Base-by-base conservation (phyloP, 2,113 vertebrate genomes). In the Dipodomys spectabilis region DNA sequence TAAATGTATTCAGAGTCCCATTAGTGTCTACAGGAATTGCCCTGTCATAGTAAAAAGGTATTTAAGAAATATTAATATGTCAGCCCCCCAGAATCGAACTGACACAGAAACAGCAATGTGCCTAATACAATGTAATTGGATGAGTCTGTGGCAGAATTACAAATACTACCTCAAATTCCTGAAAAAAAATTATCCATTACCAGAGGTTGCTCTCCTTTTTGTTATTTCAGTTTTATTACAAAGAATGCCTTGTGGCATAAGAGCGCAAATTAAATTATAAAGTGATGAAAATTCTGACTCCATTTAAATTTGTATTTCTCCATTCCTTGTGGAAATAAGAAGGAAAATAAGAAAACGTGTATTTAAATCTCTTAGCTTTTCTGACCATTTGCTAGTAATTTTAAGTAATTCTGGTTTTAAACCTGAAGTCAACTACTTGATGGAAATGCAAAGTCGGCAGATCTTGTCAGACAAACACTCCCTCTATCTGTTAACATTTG, bases 241-340 rank as follows among this genome's bases (percentile, higher is more conserved):
- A 88, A 87, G 73, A 92, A 86, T 95, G 92, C 80, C 82, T 93
- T 44, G 72, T 91, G 90, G 92, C 64, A 88, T 88, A 95, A 87
- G 94, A 89, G 79, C 65, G 94, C 78, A 94, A 95, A 95, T 95
- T 94, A 96, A 96, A 96, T 96, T 83, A 95, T 60, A 93, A 96
- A 75, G 80, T 81, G 77, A 93, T 94, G 90, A 96, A 90, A 96
- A 88, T 92, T 91, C 75, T 89, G 80, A 95, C 90, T 71, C 82
- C 62, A 92, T 85, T 95, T 95, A 92, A 88, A 90, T 95, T 94
- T 95, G 57, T 95, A 85, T 86, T 95, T 96, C 92, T 88, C 79
- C 60, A 89, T 95, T 90, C 73, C 72, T 90, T 28, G 7, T 77
- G 71, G 78, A 96, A 83, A 23, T 73, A 83, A 93, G 39, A 92